Base-by-base conservation (phyloP, 2,888 invertebrate species). In the Bellardia bayeri region DNA sequence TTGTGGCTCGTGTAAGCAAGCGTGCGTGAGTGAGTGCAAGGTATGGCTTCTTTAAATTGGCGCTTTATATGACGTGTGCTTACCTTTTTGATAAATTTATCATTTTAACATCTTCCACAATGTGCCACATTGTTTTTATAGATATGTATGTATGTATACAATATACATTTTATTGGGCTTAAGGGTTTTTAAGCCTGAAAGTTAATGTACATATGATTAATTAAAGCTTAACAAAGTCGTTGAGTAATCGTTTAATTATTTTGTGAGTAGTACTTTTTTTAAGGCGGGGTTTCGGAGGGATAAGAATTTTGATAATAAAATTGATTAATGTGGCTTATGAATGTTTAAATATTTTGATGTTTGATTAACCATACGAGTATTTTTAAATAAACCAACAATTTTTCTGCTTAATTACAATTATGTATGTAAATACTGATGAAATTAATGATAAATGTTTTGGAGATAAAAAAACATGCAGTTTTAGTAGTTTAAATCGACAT, bases 1-100 rank as follows among this genome's bases (percentile, higher is more conserved):
- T 87, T 80, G 82, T 82, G 78, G 69, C 87, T 87, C 85, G 85
- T 82, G 82, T 64, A 61, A 63, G 66, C 23, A 49, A 71, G 61
- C 54, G 61, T 61, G 33, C 49, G 30, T 45, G 69, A 63, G 33
- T 76, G 49, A 51, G 58, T 68, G 63, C 63, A 42, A 78, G 33
- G 33, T 79, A 82, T 30, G 86, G 82, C 78, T 86, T 86, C 82
- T 66, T 71, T 83, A 83, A 87, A 85, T 92, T 92, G 92, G 93
- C 93, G 93, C 93, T 92, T 91, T 90, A 90, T 88, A 90, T 92
- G 93, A 93, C 92, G 92, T 92, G 91, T 93, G 92, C 90, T 91
- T 92, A 86, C 90, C 89, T 90, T 90, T 90, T 90, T 90, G 91
- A 91, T 87, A 89, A 89, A 87, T 89, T 93, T 92, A 92, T 92